Evolutionary conservation across 1,140 invertebrate species (phyloP).

Genomic region (Drosophila elegans): DNA sequence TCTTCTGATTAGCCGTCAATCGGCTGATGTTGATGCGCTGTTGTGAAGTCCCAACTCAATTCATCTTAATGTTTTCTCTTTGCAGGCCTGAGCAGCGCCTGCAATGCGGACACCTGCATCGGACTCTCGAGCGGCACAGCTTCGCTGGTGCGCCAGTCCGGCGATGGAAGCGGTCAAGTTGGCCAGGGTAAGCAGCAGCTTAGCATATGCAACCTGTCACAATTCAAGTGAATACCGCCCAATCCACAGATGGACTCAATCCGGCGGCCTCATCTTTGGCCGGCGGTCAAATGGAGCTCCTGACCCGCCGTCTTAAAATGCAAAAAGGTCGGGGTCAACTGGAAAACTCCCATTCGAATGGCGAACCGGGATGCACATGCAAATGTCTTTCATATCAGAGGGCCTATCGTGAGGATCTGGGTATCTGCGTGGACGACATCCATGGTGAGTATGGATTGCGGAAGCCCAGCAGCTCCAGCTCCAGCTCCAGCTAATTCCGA

Average conservation of each 20-base stretch:
- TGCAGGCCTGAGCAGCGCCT: constrained; percentile 68
- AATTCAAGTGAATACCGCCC: constrained; percentile 29
- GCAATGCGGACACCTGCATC: constrained; percentile 85
- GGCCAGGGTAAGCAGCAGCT: constrained; percentile 69
- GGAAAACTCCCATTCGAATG: constrained; percentile 1
- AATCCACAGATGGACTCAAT: constrained; percentile 50
- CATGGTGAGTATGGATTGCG: constrained; percentile 86
- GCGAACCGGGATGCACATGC: constrained; percentile 86
- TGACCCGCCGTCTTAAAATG: constrained; percentile 65
- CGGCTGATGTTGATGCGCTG: constrained; percentile 56
- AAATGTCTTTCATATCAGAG: constrained; percentile 87
- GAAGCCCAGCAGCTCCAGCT: constrained; percentile 36
- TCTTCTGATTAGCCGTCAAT: constrained; percentile 68
- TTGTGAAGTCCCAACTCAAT: constrained; percentile 74
- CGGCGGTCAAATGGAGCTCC: constrained; percentile 59
- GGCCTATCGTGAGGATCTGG: constrained; percentile 89
- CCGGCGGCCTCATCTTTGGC: constrained; percentile 55
- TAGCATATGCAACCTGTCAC: constrained; percentile 58
- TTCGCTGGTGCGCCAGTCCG: constrained; percentile 47
- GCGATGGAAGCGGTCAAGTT: constrained; percentile 26
- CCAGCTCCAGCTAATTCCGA: background rate
- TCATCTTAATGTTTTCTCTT: constrained; percentile 47
- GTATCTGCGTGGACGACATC: constrained; percentile 90
- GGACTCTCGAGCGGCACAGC: constrained; percentile 86
- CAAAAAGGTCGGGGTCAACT: constrained; percentile 35